phyloP scores from a whole-genome alignment of 1,140 invertebrate species.

The Rhagoletis zephyria region DNA sequence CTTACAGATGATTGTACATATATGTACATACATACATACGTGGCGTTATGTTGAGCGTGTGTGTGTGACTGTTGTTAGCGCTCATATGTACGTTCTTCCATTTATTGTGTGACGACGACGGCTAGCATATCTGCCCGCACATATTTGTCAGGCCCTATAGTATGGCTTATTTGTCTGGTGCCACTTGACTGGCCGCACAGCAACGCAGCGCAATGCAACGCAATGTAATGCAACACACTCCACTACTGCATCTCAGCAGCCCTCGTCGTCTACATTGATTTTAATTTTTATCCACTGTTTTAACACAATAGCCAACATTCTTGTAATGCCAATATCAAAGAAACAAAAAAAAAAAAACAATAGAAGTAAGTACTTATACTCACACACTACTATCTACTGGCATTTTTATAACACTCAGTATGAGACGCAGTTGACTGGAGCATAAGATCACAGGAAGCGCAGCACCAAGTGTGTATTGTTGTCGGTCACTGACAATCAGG shows the following conservation, averaged over 20 bases:
- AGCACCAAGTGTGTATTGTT: slow-evolving; percentile 40
- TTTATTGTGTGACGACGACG: not conserved
- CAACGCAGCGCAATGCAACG: not conserved
- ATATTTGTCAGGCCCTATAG: slow-evolving; percentile 21
- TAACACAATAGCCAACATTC: slow-evolving; percentile 45
- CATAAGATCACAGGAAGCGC: slow-evolving; percentile 39
- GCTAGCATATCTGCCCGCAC: not conserved
- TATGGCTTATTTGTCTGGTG: slow-evolving; percentile 24
- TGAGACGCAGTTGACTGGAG: slow-evolving; percentile 34
- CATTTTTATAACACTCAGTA: not conserved
- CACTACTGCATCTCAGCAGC: not conserved
- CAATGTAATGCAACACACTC: not conserved
- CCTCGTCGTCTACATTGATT: slow-evolving; percentile 1
- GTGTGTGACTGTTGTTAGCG: no score
- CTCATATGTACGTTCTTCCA: not conserved
- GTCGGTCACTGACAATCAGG: slow-evolving; percentile 44
- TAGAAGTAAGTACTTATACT: not conserved
- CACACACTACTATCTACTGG: not conserved
- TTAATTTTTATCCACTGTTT: slow-evolving; percentile 23
- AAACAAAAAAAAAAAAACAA: not conserved
- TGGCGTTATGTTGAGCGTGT: no score
- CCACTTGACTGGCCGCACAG: slow-evolving; percentile 24
- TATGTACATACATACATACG: no score
- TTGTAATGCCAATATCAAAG: slow-evolving; percentile 30
- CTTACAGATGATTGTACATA: not conserved